Percentiles rank a stretch among this genome's conserved stretches.
These are phyloP conservation scores for Matsumurasca onukii DNA, from an alignment of 1,140 invertebrate species.

Conservation along the genomic window DNA sequence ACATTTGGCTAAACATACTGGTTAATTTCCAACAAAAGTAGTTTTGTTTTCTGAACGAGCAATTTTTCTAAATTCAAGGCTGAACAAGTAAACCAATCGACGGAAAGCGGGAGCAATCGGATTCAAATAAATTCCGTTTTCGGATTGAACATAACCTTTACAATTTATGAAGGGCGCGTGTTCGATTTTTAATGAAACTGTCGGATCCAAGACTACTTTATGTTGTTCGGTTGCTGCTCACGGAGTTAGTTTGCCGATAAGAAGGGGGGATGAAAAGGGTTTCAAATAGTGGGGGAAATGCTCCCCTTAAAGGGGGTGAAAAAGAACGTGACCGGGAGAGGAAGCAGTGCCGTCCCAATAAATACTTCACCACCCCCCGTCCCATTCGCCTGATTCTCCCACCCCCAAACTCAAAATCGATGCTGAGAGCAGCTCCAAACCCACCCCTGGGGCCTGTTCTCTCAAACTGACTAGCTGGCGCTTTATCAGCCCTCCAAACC, in stretches of 20 bases:
- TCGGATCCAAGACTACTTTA: slow-evolving; percentile 17
- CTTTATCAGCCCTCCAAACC: slow-evolving; percentile 9
- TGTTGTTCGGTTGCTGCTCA: slow-evolving; percentile 20
- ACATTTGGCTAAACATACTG: too few species aligned
- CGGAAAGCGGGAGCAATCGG: too few species aligned
- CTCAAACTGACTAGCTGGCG: slow-evolving; percentile 10
- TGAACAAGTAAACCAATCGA: too few species aligned
- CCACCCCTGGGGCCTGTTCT: slow-evolving; percentile 12
- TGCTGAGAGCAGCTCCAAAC: not conserved
- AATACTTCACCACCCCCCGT: slow-evolving; percentile 29
- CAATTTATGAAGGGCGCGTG: slow-evolving; percentile 24
- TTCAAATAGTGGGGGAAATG: not conserved
- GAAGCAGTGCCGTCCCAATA: slow-evolving; percentile 18
- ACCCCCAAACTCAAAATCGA: slow-evolving; percentile 3
- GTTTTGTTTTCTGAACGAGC: too few species aligned
- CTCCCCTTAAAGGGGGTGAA: not conserved
- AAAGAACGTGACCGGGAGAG: slow-evolving; percentile 11
- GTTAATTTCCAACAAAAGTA: too few species aligned
- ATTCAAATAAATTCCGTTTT: slow-evolving; percentile 14
- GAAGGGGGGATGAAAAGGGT: too few species aligned
- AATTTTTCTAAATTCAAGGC: too few species aligned
- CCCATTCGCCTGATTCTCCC: slow-evolving; percentile 1
- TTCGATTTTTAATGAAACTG: slow-evolving; percentile 27
- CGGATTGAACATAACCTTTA: slow-evolving; percentile 22
- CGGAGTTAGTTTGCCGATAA: not conserved